Conservation (phyloP, 2,888 invertebrate genomes). For the Synanthedon myopaeformis region DNA sequence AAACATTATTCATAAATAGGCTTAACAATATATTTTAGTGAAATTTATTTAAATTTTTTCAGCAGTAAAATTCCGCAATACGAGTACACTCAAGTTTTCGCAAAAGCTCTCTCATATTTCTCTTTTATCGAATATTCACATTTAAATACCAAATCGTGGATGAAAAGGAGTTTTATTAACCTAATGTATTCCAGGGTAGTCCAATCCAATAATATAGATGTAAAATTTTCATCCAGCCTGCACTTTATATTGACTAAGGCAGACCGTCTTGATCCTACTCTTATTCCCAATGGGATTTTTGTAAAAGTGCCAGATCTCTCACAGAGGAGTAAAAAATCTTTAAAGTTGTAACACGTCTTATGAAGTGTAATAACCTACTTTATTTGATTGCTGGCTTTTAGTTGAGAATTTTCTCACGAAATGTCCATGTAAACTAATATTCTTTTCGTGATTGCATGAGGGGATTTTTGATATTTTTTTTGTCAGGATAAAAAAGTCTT, state of each 20-base stretch:
- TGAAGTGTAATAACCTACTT: too few species aligned
- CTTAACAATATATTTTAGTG: too few species aligned
- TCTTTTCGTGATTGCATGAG: too few species aligned
- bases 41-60: too few species aligned
- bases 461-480: too few species aligned
- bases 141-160: background rate
- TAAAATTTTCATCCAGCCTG: background rate
- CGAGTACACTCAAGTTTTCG: background rate
- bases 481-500: too few species aligned
- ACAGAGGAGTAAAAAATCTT: background rate
- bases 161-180: background rate
- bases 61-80: too few species aligned
- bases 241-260: background rate
- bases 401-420: background rate
- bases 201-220: background rate
- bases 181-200: background rate
- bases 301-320: background rate
- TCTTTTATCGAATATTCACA: background rate
- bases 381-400: background rate
- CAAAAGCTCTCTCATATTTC: background rate
- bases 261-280: background rate
- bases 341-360: background rate
- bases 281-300: background rate
- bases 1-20: too few species aligned
- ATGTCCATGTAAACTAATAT: too few species aligned